Conservation (phyloP, 2,888 invertebrate species). For the Luffia ferchaultella region DNA sequence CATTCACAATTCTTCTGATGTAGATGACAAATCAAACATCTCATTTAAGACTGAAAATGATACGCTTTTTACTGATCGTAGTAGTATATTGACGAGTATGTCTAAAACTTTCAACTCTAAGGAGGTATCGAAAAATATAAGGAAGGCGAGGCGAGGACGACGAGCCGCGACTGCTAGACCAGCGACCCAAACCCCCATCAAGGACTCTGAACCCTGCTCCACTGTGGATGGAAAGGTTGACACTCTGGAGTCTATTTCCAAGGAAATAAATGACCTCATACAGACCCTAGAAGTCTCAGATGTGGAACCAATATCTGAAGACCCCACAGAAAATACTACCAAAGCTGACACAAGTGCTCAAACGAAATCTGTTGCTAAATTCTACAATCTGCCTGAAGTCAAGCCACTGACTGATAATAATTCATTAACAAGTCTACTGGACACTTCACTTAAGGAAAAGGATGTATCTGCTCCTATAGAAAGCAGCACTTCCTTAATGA, state of each 20-base stretch:
- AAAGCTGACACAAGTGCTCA: conserved; percentile 17
- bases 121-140: conserved; percentile 54
- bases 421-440: conserved; percentile 31
- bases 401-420: conserved; percentile 45
- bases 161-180: conserved; percentile 38
- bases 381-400: conserved; percentile 33
- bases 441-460: conserved; percentile 48
- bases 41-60: conserved; percentile 67
- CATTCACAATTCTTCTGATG: conserved; percentile 50
- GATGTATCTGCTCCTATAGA: conserved; percentile 24
- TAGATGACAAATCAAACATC: conserved; percentile 62
- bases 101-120: conserved; percentile 62
- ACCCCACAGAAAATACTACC: background rate
- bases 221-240: conserved; percentile 19
- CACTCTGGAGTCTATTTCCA: conserved; percentile 49
- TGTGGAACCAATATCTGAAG: background rate
- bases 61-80: conserved; percentile 58
- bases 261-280: conserved; percentile 57
- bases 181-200: conserved; percentile 18
- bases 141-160: conserved; percentile 51
- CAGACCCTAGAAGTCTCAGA: conserved; percentile 42
- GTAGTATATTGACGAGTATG: conserved; percentile 62
- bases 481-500: conserved; percentile 43
- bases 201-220: conserved; percentile 8
- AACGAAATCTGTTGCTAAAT: conserved; percentile 40